Evolutionary conservation across 2,888 invertebrate species (phyloP).

Genomic region (Esperia sulphurella): DNA sequence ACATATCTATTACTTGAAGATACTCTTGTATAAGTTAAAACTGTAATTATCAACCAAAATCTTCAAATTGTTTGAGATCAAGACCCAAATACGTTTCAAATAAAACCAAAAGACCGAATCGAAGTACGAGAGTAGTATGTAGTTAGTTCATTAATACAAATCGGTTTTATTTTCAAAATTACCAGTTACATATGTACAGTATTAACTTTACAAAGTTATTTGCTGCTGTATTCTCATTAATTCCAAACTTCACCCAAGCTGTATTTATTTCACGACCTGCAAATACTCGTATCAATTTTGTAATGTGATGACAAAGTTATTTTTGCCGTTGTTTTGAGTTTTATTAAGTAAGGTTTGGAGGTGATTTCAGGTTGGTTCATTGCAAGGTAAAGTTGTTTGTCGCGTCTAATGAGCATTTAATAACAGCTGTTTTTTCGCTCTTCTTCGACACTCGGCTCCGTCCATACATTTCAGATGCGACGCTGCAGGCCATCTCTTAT

Average conservation of each 20-base stretch:
- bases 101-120: constrained; percentile 5
- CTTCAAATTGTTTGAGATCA: background rate
- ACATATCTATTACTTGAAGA: too few species aligned
- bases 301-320: constrained; percentile 12
- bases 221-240: constrained; percentile 7
- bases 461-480: constrained; percentile 48
- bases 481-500: constrained; percentile 57
- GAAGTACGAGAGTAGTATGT: constrained; percentile 32
- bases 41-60: background rate
- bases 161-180: constrained; percentile 33
- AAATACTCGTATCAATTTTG: constrained; percentile 26
- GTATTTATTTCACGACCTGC: constrained; percentile 7
- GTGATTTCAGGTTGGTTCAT: constrained; percentile 11
- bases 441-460: constrained; percentile 40
- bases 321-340: constrained; percentile 10
- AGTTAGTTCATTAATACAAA: constrained; percentile 49
- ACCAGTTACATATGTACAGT: constrained; percentile 20
- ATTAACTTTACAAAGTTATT: constrained; percentile 6
- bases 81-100: background rate
- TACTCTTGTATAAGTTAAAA: too few species aligned
- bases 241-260: constrained; percentile 7
- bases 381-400: constrained; percentile 30
- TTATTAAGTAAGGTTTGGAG: constrained; percentile 11
- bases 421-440: constrained; percentile 53
- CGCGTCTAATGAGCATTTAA: constrained; percentile 67